Percentiles rank a stretch among this genome's conserved stretches.
Conservation (phyloP, 2,888 invertebrate species). For the Apodemia mormo region DNA sequence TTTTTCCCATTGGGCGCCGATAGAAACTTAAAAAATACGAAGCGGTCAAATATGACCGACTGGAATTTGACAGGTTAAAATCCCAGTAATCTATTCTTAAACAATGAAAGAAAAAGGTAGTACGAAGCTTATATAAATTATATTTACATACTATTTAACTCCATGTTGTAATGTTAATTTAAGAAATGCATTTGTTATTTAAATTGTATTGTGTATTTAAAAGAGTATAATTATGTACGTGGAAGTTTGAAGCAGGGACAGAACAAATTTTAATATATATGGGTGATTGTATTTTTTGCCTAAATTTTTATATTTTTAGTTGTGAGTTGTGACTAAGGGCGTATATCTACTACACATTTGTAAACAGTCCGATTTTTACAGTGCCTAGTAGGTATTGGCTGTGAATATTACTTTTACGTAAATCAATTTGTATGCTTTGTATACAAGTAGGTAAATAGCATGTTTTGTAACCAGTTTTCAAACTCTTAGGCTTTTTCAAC, state of each 20-base stretch:
- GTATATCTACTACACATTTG: neutral
- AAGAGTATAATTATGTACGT: neutral
- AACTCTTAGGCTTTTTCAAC: too few relatives aligned
- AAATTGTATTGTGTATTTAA: neutral
- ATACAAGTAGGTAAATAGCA: neutral
- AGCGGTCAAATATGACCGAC: too few relatives aligned
- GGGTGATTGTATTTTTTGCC: neutral
- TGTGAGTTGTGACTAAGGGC: neutral
- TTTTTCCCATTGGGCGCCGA: too few relatives aligned
- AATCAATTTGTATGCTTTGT: neutral
- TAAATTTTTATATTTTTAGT: neutral
- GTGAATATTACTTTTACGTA: neutral
- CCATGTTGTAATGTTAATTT: neutral
- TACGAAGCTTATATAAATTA: neutral
- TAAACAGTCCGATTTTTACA: neutral
- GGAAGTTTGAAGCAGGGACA: neutral
- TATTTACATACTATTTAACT: neutral
- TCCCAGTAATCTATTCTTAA: too few relatives aligned
- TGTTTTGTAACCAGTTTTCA: too few relatives aligned
- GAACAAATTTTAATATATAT: neutral
- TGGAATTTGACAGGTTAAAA: too few relatives aligned
- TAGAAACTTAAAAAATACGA: too few relatives aligned
- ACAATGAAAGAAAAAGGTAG: neutral
- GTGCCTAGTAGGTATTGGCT: neutral
- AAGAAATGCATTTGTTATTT: conserved; percentile 15